A percentile compares a stretch with the other conserved stretches of the same genome.
These are phyloP conservation scores for Sitophilus oryzae DNA, from an alignment of 1,140 invertebrate genomes.

Conservation along the genomic window DNA sequence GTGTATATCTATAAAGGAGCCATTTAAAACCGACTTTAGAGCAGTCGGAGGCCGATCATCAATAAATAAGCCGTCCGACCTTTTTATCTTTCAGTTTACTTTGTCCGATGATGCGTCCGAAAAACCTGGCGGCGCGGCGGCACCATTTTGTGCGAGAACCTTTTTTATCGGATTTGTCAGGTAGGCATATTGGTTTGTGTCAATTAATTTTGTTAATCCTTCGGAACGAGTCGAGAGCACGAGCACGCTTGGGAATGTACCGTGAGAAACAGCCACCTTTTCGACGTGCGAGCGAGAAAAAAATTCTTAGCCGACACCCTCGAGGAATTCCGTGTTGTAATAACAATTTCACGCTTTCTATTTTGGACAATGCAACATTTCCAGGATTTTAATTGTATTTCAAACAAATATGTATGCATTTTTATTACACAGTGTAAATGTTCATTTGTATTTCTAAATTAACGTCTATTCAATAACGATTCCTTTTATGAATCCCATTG, in stretches of 20 bases:
- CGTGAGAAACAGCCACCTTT: conserved; percentile 26
- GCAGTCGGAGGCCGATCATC: conserved; percentile 14
- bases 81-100: conserved; percentile 22
- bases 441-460: no score
- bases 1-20: conserved; percentile 16
- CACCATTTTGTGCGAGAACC: conserved; percentile 20
- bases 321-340: no score
- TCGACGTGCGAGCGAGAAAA: not conserved
- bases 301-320: not conserved
- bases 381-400: no score
- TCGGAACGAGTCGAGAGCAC: conserved; percentile 22
- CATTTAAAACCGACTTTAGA: conserved; percentile 22
- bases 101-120: conserved; percentile 18
- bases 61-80: conserved; percentile 23
- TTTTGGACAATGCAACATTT: no score
- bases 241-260: conserved; percentile 28
- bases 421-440: no score
- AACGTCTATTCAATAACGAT: no score
- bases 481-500: no score
- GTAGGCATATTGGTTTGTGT: conserved; percentile 29
- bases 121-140: conserved; percentile 18
- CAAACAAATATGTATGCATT: no score
- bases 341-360: no score
- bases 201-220: conserved; percentile 29
- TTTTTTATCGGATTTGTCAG: conserved; percentile 30